phyloP scores from a whole-genome alignment of 2,888 invertebrate species.

The Caenorhabditis panamensis region DNA sequence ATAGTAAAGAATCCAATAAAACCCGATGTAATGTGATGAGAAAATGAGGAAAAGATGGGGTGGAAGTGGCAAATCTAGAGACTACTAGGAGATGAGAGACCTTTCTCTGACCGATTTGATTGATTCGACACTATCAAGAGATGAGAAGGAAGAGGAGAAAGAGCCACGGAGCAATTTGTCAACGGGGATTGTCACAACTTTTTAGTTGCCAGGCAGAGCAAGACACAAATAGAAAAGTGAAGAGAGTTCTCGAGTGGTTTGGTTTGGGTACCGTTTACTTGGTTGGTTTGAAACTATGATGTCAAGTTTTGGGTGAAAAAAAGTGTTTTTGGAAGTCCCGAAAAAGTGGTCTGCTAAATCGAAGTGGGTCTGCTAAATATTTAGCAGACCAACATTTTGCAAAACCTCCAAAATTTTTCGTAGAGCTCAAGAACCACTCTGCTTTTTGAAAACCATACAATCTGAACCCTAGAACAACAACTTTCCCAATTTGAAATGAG shows the following conservation, averaged over 20 bases:
- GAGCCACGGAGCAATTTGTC: conserved; percentile 19
- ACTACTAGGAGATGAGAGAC: neutral
- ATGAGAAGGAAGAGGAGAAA: conserved; percentile 1
- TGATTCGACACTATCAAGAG: conserved; percentile 11
- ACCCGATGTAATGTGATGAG: conserved; percentile 13
- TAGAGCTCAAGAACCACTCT: no score
- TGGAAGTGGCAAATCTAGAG: neutral
- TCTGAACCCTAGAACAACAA: no score
- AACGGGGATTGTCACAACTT: conserved; percentile 19
- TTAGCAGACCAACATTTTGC: no score
- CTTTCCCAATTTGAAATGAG: no score
- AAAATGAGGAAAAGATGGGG: neutral
- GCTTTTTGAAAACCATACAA: no score
- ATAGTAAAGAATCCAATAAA: conserved; percentile 1
- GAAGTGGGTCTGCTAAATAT: no score
- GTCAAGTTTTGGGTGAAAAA: no score
- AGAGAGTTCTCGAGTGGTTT: neutral
- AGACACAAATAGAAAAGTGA: conserved; percentile 2
- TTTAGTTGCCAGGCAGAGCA: neutral
- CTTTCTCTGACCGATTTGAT: neutral
- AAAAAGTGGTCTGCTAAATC: no score
- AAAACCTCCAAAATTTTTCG: no score
- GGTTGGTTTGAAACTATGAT: no score
- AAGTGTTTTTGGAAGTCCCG: no score
- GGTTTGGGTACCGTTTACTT: neutral